These are phyloP conservation scores for Poecile montanus DNA, from an alignment of 2,797 vertebrate genomes.

Conservation along the genomic window DNA sequence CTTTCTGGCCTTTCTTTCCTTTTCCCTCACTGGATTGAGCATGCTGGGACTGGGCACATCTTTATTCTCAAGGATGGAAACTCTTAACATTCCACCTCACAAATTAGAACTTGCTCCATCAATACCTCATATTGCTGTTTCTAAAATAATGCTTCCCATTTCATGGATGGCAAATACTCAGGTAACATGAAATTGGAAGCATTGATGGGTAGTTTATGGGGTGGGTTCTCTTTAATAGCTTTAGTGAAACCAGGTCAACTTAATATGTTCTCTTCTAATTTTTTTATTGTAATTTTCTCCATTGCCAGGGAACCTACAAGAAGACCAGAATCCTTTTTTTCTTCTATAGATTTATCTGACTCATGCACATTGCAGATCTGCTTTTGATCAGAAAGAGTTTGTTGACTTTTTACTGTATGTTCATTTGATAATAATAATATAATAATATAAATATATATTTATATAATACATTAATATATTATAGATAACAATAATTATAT, in stretches of 20 bases:
- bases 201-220: neutral
- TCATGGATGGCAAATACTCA: neutral
- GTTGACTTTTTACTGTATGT: neutral
- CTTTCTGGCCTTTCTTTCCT: neutral
- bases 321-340: neutral
- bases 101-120: neutral
- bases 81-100: neutral
- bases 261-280: neutral
- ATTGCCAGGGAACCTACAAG: neutral
- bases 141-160: conserved; percentile 2
- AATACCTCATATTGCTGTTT: neutral
- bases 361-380: neutral
- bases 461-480: too few relatives aligned
- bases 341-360: neutral
- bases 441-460: too few relatives aligned
- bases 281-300: neutral
- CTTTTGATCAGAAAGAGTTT: neutral
- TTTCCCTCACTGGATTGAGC: neutral
- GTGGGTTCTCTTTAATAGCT: neutral
- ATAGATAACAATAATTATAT: too few relatives aligned
- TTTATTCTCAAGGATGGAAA: neutral
- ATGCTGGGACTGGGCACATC: neutral
- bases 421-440: neutral
- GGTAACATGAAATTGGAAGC: neutral
- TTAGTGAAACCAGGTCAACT: neutral